Evolutionary conservation across 2,113 vertebrate genomes (phyloP), one percentile per base, ranked within the genome.

Genomic region (Microtus montanus): DNA sequence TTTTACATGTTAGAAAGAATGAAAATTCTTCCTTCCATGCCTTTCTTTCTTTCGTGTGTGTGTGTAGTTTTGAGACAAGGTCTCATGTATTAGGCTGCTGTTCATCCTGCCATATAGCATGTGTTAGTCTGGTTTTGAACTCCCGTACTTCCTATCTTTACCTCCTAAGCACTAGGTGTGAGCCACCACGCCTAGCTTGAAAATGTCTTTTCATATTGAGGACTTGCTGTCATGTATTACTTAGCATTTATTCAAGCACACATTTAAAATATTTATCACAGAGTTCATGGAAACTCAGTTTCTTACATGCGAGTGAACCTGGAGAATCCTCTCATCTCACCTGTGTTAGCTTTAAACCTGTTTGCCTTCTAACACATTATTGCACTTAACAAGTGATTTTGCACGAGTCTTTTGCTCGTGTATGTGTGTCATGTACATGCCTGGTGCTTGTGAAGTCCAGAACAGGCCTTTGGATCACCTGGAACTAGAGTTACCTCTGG

Each of bases 231-330:
- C 82, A 75, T 38, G 91, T 71, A 58, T 80, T 87, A 1, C 22
- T 84, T 96, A 74, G 17, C 41, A 71, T 95, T 93, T 89, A 4
- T 92, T 93, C 13, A 95, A 30, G 47, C 66, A 87, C 7, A 92
- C 58, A 26, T 93, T 90, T 87, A 54, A 95, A 93, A 87, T 41
- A 35, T 33, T 90, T 68, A 41, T 17, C 30, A 66, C 26, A 15
- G 73, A 82, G 26, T 91, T 96, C 89, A 30, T 66, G 38, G 41
- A 92, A 4, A 15, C 38, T 90, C 77, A 44, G 49, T 92, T 96
- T 94, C 30, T 91, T 93, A 26, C 15, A 19, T 79, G 15, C 8
- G 26, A 90, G 47, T 49, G 44, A 68, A 58, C 66, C 22, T 70
- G 20, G 20, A 88, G 35, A 84, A 20, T 90, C 14, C 6, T 82